phyloP scores from a whole-genome alignment of 2,113 vertebrate genomes.

The Toxostoma redivivum region DNA sequence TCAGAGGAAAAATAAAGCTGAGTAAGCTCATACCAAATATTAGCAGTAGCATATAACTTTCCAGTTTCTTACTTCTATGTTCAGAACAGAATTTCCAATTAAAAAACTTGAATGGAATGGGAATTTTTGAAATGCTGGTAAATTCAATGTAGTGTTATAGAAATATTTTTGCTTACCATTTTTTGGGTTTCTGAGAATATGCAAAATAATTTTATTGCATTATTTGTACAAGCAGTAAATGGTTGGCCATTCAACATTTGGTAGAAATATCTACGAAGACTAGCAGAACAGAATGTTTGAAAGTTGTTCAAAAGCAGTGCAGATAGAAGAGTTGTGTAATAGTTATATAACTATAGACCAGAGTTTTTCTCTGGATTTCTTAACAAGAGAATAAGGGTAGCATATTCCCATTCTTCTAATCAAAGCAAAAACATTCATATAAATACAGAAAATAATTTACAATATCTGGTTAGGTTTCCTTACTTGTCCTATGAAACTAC shows the following conservation, averaged over 20 bases:
- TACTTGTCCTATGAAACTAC: background rate
- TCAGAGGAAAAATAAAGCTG: constrained; percentile 29
- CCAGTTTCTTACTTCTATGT: constrained; percentile 31
- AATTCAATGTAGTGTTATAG: background rate
- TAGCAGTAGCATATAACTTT: constrained; percentile 31
- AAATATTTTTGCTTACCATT: background rate
- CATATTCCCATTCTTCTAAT: background rate
- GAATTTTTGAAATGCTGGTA: background rate
- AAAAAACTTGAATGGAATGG: background rate
- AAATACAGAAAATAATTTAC: background rate
- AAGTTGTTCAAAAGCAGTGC: background rate
- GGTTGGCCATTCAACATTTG: rapidly evolving
- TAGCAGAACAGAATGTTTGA: background rate
- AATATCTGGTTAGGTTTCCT: background rate
- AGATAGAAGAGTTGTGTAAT: too few species aligned
- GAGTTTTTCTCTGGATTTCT: background rate
- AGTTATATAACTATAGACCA: background rate
- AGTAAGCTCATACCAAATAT: constrained; percentile 25
- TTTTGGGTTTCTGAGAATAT: background rate
- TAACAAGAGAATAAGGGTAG: background rate
- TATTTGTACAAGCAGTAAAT: background rate
- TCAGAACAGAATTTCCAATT: background rate
- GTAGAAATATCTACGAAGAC: background rate
- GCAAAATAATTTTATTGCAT: background rate
- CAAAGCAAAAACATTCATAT: background rate